Evolutionary conservation across 2,797 vertebrate species (phyloP), one percentile per base, ranked within the genome.

Genomic region (Brotula barbata): DNA sequence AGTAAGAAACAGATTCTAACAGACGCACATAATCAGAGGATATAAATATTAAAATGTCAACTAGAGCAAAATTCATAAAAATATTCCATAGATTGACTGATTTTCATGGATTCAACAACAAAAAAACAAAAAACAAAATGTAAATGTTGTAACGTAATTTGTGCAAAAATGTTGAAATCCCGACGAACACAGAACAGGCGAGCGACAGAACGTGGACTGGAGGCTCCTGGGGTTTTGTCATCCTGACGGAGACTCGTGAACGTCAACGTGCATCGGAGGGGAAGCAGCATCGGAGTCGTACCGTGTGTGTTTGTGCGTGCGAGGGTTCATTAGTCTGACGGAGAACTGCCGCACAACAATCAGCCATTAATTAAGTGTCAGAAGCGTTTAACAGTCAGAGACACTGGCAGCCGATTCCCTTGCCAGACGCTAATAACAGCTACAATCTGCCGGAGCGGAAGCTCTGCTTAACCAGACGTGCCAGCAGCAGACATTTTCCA

Each of bases 341-440:
- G 61, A 77, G 73, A 78, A 76, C 53, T 74, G 81, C 59, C 43
- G 61, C 59, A 68, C 59, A 77, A 78, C 75, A 81, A 87, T 85
- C 68, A 83, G 64, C 61, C 74, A 72, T 80, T 87, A 89, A 89
- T 88, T 81, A 88, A 80, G 80, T 82, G 83, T 89, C 80, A 84
- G 82, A 84, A 77, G 53, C 68, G 67, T 88, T 90, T 85, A 85
- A 79, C 42, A 51, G 77, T 70, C 72, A 82, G 71, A 71, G 53
- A 48, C 21, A 36, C 66, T 58, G 62, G 60, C 16, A 55, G 75
- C 69, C 10, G 3, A 62, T 75, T 86, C 68, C 60, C 67, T 81
- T 70, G 70, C 67, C 68, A 86, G 74, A 72, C 70, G 59, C 64
- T 77, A 80, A 70, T 68, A 87, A 81, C 70, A 69, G 69, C 73